phyloP scores from a whole-genome alignment of 2,113 vertebrate species.

The Sigmodon hispidus region DNA sequence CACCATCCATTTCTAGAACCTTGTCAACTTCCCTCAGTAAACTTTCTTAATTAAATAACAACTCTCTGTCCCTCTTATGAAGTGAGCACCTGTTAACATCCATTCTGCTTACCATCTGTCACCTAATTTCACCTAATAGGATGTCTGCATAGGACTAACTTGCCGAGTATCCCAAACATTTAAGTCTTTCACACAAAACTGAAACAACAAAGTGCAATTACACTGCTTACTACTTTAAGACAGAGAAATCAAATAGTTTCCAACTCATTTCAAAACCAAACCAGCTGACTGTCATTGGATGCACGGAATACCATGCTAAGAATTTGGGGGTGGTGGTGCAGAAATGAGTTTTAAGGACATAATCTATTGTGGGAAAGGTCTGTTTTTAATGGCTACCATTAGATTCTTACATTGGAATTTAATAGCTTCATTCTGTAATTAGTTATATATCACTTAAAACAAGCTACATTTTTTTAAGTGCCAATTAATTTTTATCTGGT shows the following conservation, averaged over 20 bases:
- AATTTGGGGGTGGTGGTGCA: neutral
- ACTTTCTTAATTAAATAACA: neutral
- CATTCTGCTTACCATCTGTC: neutral
- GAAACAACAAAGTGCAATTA: neutral
- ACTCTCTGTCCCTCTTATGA: neutral
- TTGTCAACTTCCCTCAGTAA: neutral
- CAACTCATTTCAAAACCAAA: neutral
- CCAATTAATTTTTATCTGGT: conserved; percentile 22
- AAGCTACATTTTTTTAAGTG: neutral
- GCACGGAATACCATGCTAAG: neutral
- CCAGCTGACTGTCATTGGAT: neutral
- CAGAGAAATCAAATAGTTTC: neutral
- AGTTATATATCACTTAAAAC: conserved; percentile 14
- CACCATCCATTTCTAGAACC: neutral
- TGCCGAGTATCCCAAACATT: neutral
- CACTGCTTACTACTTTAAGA: neutral
- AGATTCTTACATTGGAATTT: neutral
- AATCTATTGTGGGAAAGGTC: neutral
- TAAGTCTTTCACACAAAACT: conserved; percentile 15
- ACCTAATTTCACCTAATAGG: neutral
- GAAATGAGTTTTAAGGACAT: neutral
- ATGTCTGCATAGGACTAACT: neutral
- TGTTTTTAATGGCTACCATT: neutral
- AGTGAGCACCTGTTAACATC: too few species aligned
- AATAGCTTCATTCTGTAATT: neutral